These are phyloP conservation scores for Lasioglossum malachurum DNA, from an alignment of 2,888 invertebrate genomes.

Conservation along the genomic window DNA sequence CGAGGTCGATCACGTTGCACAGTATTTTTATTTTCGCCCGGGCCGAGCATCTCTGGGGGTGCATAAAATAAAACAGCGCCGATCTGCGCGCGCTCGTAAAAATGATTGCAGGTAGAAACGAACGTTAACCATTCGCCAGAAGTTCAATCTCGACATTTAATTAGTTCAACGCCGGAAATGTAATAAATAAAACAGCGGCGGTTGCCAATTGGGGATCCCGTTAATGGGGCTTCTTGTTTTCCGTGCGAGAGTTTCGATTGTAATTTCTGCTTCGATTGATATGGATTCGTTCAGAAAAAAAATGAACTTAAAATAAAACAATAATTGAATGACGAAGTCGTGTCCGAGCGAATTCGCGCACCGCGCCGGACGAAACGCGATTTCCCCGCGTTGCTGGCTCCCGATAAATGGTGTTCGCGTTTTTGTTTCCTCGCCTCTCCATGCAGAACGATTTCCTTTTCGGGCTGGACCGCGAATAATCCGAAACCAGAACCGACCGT, in stretches of 20 bases:
- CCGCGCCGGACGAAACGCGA: background rate
- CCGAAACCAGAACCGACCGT: background rate
- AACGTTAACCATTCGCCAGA: background rate
- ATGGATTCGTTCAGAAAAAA: background rate
- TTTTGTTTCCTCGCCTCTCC: background rate
- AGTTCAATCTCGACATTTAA: background rate
- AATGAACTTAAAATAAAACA: background rate
- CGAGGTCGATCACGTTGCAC: background rate
- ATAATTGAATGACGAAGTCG: background rate
- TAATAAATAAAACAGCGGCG: background rate
- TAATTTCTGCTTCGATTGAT: background rate
- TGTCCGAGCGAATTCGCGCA: background rate
- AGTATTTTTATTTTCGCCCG: background rate
- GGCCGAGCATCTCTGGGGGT: background rate
- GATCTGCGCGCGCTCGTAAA: background rate
- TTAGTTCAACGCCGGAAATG: background rate
- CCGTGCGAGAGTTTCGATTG: background rate
- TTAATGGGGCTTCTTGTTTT: background rate
- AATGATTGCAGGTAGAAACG: background rate
- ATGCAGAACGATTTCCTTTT: background rate
- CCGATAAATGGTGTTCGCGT: background rate
- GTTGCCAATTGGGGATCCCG: background rate
- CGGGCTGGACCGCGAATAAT: background rate
- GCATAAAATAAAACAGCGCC: background rate
- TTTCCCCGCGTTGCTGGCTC: background rate